Conservation (phyloP, 2,113 vertebrate genomes). For the Centropus bengalensis region DNA sequence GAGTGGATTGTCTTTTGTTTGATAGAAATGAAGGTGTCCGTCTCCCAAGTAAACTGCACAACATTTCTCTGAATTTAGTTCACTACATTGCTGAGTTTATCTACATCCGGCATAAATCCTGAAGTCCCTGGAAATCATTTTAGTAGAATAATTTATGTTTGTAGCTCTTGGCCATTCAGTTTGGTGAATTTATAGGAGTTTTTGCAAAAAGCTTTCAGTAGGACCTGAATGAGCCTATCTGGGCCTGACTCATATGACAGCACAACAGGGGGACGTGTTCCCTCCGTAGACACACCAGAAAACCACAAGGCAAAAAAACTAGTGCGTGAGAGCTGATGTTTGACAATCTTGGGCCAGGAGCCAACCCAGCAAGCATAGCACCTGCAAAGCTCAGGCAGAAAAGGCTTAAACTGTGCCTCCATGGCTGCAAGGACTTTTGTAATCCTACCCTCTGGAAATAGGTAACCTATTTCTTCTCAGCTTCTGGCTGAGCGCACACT, state of each 20-base stretch:
- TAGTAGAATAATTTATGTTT: not conserved
- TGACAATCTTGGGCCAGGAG: not conserved
- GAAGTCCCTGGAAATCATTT: not conserved
- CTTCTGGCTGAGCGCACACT: not conserved
- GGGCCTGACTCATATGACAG: not conserved
- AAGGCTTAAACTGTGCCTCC: not conserved
- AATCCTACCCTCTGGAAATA: not conserved
- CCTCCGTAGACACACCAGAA: not conserved
- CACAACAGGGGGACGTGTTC: not conserved
- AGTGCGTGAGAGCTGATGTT: not conserved
- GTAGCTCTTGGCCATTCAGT: not conserved
- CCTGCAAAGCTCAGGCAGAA: not conserved
- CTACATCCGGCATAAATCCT: not conserved
- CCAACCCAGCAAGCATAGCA: not conserved
- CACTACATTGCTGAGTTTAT: not conserved
- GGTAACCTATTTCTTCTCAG: not conserved
- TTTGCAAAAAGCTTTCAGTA: not conserved
- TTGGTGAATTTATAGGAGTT: not conserved
- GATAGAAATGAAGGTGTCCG: not conserved
- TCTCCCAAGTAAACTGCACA: not conserved
- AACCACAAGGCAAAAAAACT: not conserved
- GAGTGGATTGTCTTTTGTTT: not conserved
- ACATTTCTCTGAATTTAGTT: not conserved
- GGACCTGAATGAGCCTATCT: not conserved
- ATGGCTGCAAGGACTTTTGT: not conserved